These are phyloP conservation scores for Lasioglossum oenotherae DNA, from an alignment of 2,888 invertebrate species.

Conservation along the genomic window DNA sequence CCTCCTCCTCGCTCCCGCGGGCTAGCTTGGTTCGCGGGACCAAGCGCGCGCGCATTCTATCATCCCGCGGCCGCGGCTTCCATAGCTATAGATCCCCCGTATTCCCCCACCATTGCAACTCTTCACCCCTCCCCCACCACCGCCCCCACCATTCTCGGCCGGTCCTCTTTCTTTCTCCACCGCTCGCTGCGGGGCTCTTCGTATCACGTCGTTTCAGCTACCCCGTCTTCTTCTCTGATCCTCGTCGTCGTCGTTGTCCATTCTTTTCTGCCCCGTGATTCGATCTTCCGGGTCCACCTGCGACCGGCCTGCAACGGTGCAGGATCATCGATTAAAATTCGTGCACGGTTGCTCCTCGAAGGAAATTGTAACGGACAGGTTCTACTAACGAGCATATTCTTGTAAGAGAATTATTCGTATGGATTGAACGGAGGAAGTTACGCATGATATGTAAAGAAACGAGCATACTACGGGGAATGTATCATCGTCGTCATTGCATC, in stretches of 20 bases:
- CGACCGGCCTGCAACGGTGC: background rate
- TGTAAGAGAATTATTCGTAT: background rate
- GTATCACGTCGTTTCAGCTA: conserved; percentile 15
- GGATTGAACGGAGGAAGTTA: background rate
- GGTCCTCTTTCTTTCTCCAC: conserved; percentile 12
- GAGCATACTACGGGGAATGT: background rate
- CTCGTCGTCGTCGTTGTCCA: background rate
- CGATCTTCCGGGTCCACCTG: background rate
- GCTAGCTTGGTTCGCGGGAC: background rate
- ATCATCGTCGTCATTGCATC: background rate
- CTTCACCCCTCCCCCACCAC: conserved; percentile 4
- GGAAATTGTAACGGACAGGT: background rate
- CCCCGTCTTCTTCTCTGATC: background rate
- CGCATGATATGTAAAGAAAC: background rate
- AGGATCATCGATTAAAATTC: conserved; percentile 4
- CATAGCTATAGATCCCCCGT: conserved; percentile 1
- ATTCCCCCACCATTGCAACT: conserved; percentile 14
- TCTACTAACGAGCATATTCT: background rate
- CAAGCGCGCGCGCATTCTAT: conserved; percentile 24
- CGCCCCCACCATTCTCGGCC: background rate
- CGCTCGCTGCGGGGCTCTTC: conserved; percentile 19
- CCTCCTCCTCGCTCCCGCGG: background rate
- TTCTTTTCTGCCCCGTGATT: background rate
- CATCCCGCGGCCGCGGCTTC: conserved; percentile 47
- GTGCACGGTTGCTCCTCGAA: background rate